A percentile compares a stretch with the other conserved stretches of the same genome.
Evolutionary conservation across 1,140 invertebrate species (phyloP).

Genomic region (Pseudomyrmex flavicornis): DNA sequence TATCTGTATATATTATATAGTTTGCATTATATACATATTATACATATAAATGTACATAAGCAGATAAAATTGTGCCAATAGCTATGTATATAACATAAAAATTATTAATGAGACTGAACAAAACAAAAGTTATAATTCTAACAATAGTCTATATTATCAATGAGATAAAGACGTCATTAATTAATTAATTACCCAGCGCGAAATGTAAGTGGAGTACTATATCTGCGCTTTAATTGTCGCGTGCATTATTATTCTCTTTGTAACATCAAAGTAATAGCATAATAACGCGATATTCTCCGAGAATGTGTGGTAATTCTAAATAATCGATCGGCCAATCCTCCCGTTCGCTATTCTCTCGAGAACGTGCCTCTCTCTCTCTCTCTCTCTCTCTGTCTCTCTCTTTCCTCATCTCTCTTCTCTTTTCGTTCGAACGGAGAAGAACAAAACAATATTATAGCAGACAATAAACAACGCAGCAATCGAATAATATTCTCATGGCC

Average conservation of each 20-base stretch:
- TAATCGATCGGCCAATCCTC: conserved; percentile 45
- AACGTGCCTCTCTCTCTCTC: background rate
- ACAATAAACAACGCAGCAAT: conserved; percentile 52
- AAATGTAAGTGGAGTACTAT: conserved; percentile 13
- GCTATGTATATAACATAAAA: background rate
- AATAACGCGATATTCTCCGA: conserved; percentile 52
- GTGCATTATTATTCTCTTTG: conserved; percentile 55
- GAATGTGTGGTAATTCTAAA: conserved; percentile 39
- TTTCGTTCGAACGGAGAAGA: background rate
- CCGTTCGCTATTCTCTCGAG: conserved; percentile 15
- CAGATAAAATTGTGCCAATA: conserved; percentile 2
- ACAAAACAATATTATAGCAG: conserved; percentile 12
- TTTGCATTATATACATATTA: no score
- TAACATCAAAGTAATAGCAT: conserved; percentile 38
- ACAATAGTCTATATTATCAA: conserved; percentile 2
- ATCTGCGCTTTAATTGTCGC: conserved; percentile 33
- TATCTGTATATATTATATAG: no score
- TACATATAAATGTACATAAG: background rate
- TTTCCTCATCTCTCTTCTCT: background rate
- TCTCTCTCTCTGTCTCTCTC: background rate
- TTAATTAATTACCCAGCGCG: conserved; percentile 18
- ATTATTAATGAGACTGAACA: background rate
- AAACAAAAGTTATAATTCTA: background rate
- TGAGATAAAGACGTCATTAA: conserved; percentile 13
- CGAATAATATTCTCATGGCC: conserved; percentile 49